These are phyloP conservation scores for Pelecanoides urinatrix DNA, from an alignment of 2,113 vertebrate species.

Conservation along the genomic window DNA sequence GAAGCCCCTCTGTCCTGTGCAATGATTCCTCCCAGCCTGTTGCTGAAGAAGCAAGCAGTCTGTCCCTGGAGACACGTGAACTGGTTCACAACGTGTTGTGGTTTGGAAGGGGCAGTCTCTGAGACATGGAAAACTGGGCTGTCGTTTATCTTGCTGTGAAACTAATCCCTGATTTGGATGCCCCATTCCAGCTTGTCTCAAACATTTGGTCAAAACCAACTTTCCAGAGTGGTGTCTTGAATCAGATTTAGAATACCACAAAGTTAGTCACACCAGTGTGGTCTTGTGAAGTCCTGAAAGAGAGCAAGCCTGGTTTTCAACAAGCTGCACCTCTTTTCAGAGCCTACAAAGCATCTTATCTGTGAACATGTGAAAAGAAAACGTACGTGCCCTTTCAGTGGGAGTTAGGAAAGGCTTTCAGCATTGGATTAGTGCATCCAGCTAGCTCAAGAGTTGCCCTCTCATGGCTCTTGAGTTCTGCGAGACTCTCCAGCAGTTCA, in stretches of 20 bases:
- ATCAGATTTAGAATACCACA: slow-evolving; percentile 44
- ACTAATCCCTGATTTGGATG: slow-evolving; percentile 14
- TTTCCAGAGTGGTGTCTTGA: slow-evolving; percentile 44
- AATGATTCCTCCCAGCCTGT: background rate
- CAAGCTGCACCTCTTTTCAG: background rate
- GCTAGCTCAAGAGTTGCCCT: background rate
- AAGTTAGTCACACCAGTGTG: slow-evolving; percentile 38
- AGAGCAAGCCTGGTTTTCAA: slow-evolving; percentile 3
- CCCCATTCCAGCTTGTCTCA: slow-evolving; percentile 14
- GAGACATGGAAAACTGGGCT: slow-evolving; percentile 22
- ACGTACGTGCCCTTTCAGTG: background rate
- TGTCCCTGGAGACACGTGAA: background rate
- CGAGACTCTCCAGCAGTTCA: background rate
- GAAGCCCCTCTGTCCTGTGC: background rate
- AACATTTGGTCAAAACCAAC: slow-evolving; percentile 38
- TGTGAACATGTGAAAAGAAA: background rate
- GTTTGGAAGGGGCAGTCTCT: slow-evolving; percentile 27
- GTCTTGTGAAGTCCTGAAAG: background rate
- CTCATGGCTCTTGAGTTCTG: background rate
- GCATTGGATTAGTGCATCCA: background rate
- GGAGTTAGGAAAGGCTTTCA: background rate
- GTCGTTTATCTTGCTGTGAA: slow-evolving; percentile 28
- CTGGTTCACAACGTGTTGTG: background rate
- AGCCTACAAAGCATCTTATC: background rate
- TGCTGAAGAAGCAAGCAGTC: background rate